Conservation (phyloP, 37 sponge, comb jelly and placozoan genomes). For the Ephydatia muelleri region DNA sequence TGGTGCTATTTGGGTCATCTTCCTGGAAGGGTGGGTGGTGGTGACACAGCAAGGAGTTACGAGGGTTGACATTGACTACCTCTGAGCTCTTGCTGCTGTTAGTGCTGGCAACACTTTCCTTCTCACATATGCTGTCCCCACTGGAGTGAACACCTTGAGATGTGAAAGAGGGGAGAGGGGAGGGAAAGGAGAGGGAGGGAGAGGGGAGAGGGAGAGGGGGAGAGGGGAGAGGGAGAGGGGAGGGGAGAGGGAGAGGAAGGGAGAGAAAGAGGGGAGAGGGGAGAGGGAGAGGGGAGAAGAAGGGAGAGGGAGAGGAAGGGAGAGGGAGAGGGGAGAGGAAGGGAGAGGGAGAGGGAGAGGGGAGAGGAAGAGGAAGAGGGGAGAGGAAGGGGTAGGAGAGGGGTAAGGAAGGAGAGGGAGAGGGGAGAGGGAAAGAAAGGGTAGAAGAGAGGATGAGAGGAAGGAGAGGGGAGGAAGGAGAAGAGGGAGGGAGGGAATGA, state of each 20-base stretch:
- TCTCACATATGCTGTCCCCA: slow-evolving; percentile 64
- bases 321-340: slow-evolving; percentile 8
- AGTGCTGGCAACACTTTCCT: slow-evolving; percentile 31
- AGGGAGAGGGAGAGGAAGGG: slow-evolving; percentile 16
- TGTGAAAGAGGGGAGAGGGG: neutral
- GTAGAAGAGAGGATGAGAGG: neutral
- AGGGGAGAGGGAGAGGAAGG: too few relatives aligned
- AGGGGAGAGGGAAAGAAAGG: neutral
- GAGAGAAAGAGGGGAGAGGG: too few relatives aligned
- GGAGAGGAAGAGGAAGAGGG: too few relatives aligned
- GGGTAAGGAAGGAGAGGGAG: neutral
- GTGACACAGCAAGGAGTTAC: neutral
- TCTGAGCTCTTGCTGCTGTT: slow-evolving; percentile 53
- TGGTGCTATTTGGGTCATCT: slow-evolving; percentile 35
- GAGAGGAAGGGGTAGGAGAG: too few relatives aligned
- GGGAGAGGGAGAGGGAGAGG: neutral
- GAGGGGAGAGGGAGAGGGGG: too few relatives aligned
- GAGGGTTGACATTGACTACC: neutral
- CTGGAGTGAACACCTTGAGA: slow-evolving; percentile 60
- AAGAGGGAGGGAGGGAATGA: neutral
- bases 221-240: too few relatives aligned
- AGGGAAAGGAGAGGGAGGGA: neutral
- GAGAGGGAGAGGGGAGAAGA: neutral
- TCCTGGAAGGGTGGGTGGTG: slow-evolving; percentile 23
- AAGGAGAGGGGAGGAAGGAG: neutral